Conservation (phyloP, 2,113 vertebrate genomes). For the Elaphurus davidianus region DNA sequence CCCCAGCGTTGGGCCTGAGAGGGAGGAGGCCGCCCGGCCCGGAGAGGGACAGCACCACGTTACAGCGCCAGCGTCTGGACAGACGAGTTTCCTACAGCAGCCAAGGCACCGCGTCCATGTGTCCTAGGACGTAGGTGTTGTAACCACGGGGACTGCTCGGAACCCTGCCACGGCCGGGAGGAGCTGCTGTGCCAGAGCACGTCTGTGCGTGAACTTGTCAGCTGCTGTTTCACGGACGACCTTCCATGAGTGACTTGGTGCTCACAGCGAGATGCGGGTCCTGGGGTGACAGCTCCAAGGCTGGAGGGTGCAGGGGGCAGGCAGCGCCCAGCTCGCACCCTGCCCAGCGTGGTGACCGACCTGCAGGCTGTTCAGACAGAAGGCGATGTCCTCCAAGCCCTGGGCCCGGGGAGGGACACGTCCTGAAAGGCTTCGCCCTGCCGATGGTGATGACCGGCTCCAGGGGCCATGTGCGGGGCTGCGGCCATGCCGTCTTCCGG, state of each 20-base stretch:
- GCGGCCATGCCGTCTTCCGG: accelerated
- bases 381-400: not conserved
- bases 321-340: not conserved
- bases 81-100: not conserved
- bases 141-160: accelerated
- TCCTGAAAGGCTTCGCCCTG: not conserved
- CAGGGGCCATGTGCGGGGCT: accelerated
- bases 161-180: not conserved
- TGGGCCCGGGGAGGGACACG: not conserved
- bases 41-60: accelerated
- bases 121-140: not conserved
- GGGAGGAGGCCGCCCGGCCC: not conserved
- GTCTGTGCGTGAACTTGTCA: not conserved
- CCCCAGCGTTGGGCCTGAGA: not conserved
- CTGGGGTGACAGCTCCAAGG: not conserved
- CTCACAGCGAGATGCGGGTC: too few species aligned
- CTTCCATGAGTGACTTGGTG: not conserved
- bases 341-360: not conserved
- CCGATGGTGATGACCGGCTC: accelerated
- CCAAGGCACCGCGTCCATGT: too few species aligned
- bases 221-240: accelerated
- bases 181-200: not conserved
- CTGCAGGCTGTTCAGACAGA: not conserved
- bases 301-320: not conserved
- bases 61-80: not conserved